These are phyloP conservation scores for Labia minor DNA, from an alignment of 2,888 invertebrate genomes.

Conservation along the genomic window DNA sequence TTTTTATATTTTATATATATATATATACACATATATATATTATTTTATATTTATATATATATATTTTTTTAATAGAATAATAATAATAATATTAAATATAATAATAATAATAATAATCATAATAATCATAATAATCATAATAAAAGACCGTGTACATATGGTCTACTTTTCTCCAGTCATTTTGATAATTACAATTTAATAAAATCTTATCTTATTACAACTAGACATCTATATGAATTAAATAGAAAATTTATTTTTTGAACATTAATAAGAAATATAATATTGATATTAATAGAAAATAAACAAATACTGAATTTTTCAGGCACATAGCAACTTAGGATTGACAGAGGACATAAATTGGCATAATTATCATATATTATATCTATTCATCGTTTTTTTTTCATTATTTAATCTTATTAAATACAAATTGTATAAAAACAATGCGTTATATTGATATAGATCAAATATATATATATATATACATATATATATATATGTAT, in stretches of 20 bases:
- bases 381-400: slow-evolving; percentile 23
- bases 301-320: slow-evolving; percentile 29
- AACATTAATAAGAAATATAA: slow-evolving; percentile 25
- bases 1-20: neutral
- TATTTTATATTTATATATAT: slow-evolving; percentile 20
- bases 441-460: neutral
- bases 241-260: slow-evolving; percentile 26
- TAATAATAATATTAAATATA: neutral
- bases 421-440: neutral
- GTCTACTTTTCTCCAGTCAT: slow-evolving; percentile 24
- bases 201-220: slow-evolving; percentile 24
- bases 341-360: slow-evolving; percentile 26
- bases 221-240: slow-evolving; percentile 28
- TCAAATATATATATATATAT: too few species aligned
- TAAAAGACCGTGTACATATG: slow-evolving; percentile 27
- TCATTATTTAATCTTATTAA: neutral
- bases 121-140: too few species aligned
- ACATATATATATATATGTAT: too few species aligned
- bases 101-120: too few species aligned
- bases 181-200: slow-evolving; percentile 19
- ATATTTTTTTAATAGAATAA: slow-evolving; percentile 16
- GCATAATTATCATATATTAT: slow-evolving; percentile 24
- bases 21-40: slow-evolving; percentile 15
- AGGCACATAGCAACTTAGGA: slow-evolving; percentile 27
- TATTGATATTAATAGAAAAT: neutral